Conservation (phyloP, 2,113 vertebrate genomes). For the Taurulus bubalis region DNA sequence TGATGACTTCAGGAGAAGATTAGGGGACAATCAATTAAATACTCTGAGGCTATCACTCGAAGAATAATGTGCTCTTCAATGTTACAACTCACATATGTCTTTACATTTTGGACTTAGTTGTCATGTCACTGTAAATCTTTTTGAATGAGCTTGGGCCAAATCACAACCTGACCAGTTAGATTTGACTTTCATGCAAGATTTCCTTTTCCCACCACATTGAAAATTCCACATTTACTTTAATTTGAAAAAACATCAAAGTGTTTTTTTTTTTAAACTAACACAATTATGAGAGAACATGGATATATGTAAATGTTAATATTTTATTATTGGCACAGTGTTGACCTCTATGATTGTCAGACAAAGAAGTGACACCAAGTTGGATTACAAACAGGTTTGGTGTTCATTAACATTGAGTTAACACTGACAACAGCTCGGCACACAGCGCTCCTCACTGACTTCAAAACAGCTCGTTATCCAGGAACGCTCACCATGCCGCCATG, state of each 20-base stretch:
- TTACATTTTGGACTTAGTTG: not conserved
- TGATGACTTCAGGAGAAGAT: too few relatives aligned
- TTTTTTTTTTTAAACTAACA: not conserved
- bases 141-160: not conserved
- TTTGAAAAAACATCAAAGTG: not conserved
- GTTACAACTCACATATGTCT: not conserved
- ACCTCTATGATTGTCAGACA: not conserved
- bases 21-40: too few relatives aligned
- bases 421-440: slow-evolving; percentile 43
- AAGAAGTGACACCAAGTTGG: not conserved
- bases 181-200: not conserved
- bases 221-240: not conserved
- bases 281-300: not conserved
- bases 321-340: not conserved
- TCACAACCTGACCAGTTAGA: not conserved
- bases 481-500: slow-evolving; percentile 45
- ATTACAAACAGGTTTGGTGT: not conserved
- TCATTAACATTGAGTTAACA: not conserved
- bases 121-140: not conserved
- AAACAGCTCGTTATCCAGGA: slow-evolving; percentile 65
- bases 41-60: too few relatives aligned
- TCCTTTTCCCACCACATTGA: not conserved
- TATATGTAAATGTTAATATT: not conserved
- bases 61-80: not conserved
- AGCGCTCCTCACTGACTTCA: slow-evolving; percentile 40